These are phyloP conservation scores for Nemoura dubitans DNA, from an alignment of 2,888 invertebrate genomes.

Conservation along the genomic window DNA sequence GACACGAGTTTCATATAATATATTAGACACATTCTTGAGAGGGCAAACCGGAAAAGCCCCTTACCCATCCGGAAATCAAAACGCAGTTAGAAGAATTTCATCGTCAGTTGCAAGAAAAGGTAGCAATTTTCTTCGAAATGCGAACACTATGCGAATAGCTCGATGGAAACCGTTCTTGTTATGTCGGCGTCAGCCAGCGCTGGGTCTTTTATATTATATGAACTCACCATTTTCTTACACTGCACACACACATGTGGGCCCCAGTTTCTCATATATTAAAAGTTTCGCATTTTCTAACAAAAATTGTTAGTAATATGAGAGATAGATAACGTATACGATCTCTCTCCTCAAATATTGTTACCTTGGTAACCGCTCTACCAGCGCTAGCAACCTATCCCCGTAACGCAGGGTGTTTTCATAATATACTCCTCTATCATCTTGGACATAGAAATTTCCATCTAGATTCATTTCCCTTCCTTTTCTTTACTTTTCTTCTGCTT, in stretches of 20 bases:
- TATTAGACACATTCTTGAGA: background rate
- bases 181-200: background rate
- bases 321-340: background rate
- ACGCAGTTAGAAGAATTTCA: background rate
- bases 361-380: background rate
- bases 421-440: conserved; percentile 17
- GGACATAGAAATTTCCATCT: conserved; percentile 37
- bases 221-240: background rate
- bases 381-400: background rate
- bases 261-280: conserved; percentile 24
- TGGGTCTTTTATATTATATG: background rate
- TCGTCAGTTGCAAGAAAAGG: background rate
- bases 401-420: conserved; percentile 17
- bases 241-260: background rate
- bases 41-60: too few relatives aligned
- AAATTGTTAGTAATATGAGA: conserved; percentile 13
- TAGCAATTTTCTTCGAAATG: background rate
- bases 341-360: background rate
- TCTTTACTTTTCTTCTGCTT: conserved; percentile 42
- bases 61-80: background rate
- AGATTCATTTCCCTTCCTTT: conserved; percentile 28
- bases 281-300: conserved; percentile 16
- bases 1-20: background rate
- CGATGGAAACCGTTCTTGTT: too few relatives aligned
- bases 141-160: background rate